Conservation (phyloP, 1,140 invertebrate species). For the Danaus melanippus region DNA sequence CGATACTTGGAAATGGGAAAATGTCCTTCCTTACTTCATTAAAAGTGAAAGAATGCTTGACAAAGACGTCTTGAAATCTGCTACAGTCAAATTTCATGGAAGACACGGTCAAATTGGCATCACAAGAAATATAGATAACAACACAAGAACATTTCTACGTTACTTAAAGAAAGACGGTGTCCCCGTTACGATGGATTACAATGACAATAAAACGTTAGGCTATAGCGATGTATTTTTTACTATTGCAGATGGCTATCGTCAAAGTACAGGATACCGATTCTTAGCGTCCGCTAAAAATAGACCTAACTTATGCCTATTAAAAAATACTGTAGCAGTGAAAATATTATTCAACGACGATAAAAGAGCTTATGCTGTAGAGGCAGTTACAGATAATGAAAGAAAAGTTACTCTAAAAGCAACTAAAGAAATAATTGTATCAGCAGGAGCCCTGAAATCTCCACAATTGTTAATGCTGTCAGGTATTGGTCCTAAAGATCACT, state of each 20-base stretch:
- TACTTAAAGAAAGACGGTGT: slow-evolving; percentile 30
- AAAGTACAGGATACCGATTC: slow-evolving; percentile 73
- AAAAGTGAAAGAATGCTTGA: slow-evolving; percentile 25
- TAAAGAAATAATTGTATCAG: slow-evolving; percentile 77
- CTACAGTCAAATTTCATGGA: slow-evolving; percentile 16
- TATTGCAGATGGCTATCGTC: slow-evolving; percentile 71
- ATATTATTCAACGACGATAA: slow-evolving; percentile 77
- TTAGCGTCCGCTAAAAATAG: slow-evolving; percentile 67
- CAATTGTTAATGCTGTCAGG: slow-evolving; percentile 79
- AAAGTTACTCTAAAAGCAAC: slow-evolving; percentile 66
- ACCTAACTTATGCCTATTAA: slow-evolving; percentile 64
- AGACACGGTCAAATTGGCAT: slow-evolving; percentile 25
- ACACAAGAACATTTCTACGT: slow-evolving; percentile 20
- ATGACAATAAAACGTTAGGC: slow-evolving; percentile 25
- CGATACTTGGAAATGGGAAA: slow-evolving; percentile 21
- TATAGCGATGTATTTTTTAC: slow-evolving; percentile 62
- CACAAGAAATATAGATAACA: slow-evolving; percentile 13
- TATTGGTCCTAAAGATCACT: slow-evolving; percentile 76
- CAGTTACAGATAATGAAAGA: slow-evolving; percentile 49
- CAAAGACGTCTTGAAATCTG: slow-evolving; percentile 13
- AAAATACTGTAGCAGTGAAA: slow-evolving; percentile 29
- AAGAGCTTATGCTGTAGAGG: slow-evolving; percentile 64
- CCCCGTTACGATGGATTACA: slow-evolving; percentile 25
- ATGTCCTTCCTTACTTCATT: slow-evolving; percentile 24
- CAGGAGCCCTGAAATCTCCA: slow-evolving; percentile 75